Evolutionary conservation across 1,140 invertebrate genomes (phyloP).

Genomic region (Drosophila pruinosa): DNA sequence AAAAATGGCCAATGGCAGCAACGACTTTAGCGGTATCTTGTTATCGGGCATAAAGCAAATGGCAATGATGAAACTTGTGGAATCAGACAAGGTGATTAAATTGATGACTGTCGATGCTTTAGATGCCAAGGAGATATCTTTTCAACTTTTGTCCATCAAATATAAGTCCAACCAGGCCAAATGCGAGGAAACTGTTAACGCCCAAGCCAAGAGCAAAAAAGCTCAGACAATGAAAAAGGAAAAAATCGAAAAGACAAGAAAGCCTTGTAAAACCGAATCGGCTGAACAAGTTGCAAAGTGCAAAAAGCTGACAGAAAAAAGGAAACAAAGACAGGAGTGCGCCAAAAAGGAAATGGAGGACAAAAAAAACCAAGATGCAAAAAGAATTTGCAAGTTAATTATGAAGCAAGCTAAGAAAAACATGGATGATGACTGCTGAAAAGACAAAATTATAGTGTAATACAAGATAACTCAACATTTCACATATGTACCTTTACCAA

Average conservation of each 20-base stretch:
- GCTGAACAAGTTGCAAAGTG: not conserved
- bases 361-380: not conserved
- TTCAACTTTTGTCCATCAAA: slow-evolving; percentile 28
- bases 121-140: slow-evolving; percentile 42
- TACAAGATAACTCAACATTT: too few relatives aligned
- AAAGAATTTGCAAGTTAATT: not conserved
- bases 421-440: not conserved
- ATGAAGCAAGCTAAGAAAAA: not conserved
- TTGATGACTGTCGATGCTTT: slow-evolving; percentile 55
- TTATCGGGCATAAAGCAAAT: slow-evolving; percentile 28
- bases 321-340: not conserved
- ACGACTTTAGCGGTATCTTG: slow-evolving; percentile 34
- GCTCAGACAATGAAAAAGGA: not conserved
- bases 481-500: too few relatives aligned
- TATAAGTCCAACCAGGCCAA: slow-evolving; percentile 4
- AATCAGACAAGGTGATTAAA: slow-evolving; percentile 4
- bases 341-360: not conserved
- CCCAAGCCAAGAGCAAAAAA: not conserved
- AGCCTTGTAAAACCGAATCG: not conserved
- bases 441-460: not conserved
- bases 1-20: slow-evolving; percentile 40
- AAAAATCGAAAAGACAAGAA: not conserved
- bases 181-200: not conserved
- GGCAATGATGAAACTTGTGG: slow-evolving; percentile 29
- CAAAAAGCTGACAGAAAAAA: not conserved